Percentiles rank a stretch among this genome's conserved stretches.
phyloP scores from a whole-genome alignment of 2,113 vertebrate species.

The Grammomys dolichurus region DNA sequence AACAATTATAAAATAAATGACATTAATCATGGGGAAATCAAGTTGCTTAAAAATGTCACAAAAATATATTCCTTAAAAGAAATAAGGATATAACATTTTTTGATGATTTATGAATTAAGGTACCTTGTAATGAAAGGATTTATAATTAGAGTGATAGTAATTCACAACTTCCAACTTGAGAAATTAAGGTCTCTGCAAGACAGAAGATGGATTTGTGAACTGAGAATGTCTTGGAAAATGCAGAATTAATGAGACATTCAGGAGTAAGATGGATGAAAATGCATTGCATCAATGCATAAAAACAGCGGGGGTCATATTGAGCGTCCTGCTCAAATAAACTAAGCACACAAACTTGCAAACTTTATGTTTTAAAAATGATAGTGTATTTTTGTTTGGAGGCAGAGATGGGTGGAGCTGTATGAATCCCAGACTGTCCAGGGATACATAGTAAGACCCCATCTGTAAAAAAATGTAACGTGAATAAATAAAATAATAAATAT shows the following conservation, averaged over 20 bases:
- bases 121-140: not conserved
- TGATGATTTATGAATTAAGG: not conserved
- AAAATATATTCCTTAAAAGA: not conserved
- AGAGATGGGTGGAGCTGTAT: not conserved
- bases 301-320: not conserved
- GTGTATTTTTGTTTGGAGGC: not conserved
- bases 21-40: not conserved
- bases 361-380: not conserved
- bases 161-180: not conserved
- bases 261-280: not conserved
- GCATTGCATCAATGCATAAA: not conserved
- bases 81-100: not conserved
- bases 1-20: not conserved
- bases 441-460: not conserved
- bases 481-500: not conserved
- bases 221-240: not conserved
- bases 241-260: not conserved
- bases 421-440: not conserved
- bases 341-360: not conserved
- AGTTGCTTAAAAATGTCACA: not conserved
- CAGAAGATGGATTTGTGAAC: not conserved
- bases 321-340: not conserved
- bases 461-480: not conserved
- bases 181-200: not conserved
- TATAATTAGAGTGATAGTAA: not conserved